These are phyloP conservation scores for Lepus oiostolus DNA, from an alignment of 2,797 vertebrate species.

Conservation along the genomic window DNA sequence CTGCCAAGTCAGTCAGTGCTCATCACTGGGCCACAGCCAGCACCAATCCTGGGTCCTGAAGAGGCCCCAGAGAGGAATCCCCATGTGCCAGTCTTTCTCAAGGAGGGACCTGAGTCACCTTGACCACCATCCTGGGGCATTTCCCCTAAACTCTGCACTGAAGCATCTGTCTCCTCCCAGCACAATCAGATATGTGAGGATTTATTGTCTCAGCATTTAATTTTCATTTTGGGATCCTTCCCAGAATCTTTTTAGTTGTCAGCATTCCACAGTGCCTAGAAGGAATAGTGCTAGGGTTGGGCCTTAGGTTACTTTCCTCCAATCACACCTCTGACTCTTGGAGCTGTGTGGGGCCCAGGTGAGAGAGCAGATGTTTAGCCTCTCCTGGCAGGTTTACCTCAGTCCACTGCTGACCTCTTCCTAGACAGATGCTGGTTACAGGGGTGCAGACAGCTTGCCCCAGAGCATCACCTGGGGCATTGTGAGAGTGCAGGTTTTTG, in stretches of 20 bases:
- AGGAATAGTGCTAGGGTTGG: neutral
- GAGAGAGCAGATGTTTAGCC: neutral
- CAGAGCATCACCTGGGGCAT: neutral
- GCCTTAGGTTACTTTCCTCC: neutral
- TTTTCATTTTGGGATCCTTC: no score
- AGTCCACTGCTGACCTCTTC: neutral
- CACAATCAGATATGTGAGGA: no score
- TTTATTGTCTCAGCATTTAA: no score
- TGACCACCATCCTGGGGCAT: neutral
- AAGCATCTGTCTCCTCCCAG: no score
- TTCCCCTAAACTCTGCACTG: neutral
- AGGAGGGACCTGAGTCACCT: neutral
- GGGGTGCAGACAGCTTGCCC: neutral
- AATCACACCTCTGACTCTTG: neutral
- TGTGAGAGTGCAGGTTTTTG: constrained; percentile 44
- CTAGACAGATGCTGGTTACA: neutral
- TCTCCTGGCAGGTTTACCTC: neutral
- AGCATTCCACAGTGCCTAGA: neutral
- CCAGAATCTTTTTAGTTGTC: neutral
- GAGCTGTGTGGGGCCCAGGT: neutral
- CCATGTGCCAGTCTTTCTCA: neutral
- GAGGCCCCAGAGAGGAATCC: constrained; percentile 6
- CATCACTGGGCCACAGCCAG: neutral
- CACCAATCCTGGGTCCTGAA: constrained; percentile 9
- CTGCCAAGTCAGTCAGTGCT: neutral